Base-by-base conservation (phyloP, 2,113 vertebrate genomes). In the Pomatorhinus ruficollis region DNA sequence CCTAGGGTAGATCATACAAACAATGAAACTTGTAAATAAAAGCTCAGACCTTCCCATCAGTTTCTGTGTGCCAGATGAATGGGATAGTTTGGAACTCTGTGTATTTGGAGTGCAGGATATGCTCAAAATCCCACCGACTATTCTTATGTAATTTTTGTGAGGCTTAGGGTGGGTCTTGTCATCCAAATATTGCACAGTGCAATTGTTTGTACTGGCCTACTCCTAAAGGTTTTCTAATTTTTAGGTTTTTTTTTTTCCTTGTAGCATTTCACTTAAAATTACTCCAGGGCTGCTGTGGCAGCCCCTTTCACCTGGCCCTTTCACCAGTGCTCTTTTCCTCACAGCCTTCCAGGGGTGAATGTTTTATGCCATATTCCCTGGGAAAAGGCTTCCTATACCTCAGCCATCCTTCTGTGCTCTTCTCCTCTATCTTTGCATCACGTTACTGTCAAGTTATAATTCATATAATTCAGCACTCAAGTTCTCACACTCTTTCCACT, bases 381-480 rank as follows among this genome's bases (percentile, higher is more conserved):
- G 54, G 21, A 53, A 94, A 70, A 59, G 17, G 5, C 14, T 79
- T 92, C 57, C 53, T 30, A 6, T 2, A 6, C 15, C 52, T 87
- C 53, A 71, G 47, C 17, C 49, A 28, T 22, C 28, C 30, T 45
- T 44, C 52, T 45, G 12, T 16, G 31, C n/a, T 78, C 54, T 68
- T 52, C 60, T 59, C 16, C 49, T 89, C 24, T 35, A 27, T 15
- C 40, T 84, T 57, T 44, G 40, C 47, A 50, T 42, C 2, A 1
- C 0, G 0, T 10, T 71, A 25, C 22, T 54, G 53, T 54, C 12
- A 2, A 63, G 20, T 40, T 54, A 50, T 5, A 63, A 25, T 35
- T 71, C 42, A 28, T 25, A 56, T 20, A 37, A 61, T 47, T 76
- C 75, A 83, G 35, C 44, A 31, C 27, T 20, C 24, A 52, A 44